Conservation (phyloP, 1,140 invertebrate genomes). For the Sitodiplosis mosellana region DNA sequence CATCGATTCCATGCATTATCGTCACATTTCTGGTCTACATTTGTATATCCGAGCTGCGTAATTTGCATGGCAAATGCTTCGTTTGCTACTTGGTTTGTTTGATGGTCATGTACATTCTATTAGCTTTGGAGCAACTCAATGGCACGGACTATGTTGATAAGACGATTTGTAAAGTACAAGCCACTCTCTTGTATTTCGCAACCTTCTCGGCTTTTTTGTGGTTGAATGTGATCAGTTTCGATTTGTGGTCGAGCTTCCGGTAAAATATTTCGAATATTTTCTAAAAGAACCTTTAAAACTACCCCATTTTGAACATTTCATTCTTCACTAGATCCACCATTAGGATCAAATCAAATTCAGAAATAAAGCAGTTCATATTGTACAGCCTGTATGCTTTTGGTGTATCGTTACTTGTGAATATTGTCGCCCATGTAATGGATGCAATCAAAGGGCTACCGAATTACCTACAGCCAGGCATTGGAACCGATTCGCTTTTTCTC, state of each 20-base stretch:
- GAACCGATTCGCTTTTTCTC: constrained; percentile 13
- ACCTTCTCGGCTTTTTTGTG: constrained; percentile 59
- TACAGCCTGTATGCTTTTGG: constrained; percentile 59
- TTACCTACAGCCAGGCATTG: constrained; percentile 31
- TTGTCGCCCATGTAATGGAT: constrained; percentile 29
- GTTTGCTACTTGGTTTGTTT: constrained; percentile 51
- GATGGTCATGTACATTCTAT: constrained; percentile 35
- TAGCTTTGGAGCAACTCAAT: constrained; percentile 31
- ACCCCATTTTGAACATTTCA: constrained; percentile 1
- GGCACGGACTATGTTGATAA: not conserved
- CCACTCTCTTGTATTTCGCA: constrained; percentile 49
- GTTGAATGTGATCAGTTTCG: constrained; percentile 59
- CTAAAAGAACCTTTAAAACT: constrained; percentile 2
- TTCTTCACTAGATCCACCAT: constrained; percentile 24
- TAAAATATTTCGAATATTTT: constrained; percentile 25
- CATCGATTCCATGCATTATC: constrained; percentile 51
- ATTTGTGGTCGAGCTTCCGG: constrained; percentile 56
- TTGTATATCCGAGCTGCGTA: constrained; percentile 44
- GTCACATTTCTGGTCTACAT: constrained; percentile 53
- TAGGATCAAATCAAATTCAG: constrained; percentile 26
- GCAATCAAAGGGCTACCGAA: constrained; percentile 23
- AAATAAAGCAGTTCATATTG: constrained; percentile 35
- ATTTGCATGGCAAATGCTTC: constrained; percentile 50
- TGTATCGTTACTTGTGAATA: constrained; percentile 28
- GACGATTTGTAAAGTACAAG: constrained; percentile 12